Percentiles rank a stretch among this genome's conserved stretches.
Evolutionary conservation across 2,888 invertebrate genomes (phyloP).

Genomic region (Cheilosia soror): DNA sequence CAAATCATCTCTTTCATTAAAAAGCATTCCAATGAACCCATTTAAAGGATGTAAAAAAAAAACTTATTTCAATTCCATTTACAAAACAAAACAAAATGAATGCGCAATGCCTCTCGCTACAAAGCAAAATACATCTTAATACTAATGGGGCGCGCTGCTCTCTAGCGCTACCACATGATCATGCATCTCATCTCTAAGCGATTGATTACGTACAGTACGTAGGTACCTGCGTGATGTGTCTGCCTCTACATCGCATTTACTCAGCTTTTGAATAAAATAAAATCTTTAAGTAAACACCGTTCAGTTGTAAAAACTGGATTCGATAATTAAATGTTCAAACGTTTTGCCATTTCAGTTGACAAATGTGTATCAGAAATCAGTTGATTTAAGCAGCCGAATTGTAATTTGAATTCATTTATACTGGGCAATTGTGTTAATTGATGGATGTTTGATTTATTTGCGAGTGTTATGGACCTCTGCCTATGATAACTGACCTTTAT

Average conservation of each 20-base stretch:
- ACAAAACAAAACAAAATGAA: too few relatives aligned
- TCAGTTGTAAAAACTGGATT: slow-evolving; percentile 20
- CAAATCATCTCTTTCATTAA: too few relatives aligned
- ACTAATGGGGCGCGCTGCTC: too few relatives aligned
- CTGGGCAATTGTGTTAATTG: slow-evolving; percentile 25
- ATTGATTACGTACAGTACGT: slow-evolving; percentile 7
- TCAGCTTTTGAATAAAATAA: slow-evolving; percentile 11
- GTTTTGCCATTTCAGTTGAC: slow-evolving; percentile 19
- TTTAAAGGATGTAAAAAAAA: too few relatives aligned
- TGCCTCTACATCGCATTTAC: neutral
- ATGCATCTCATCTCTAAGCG: neutral
- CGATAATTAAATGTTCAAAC: slow-evolving; percentile 55
- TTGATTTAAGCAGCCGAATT: slow-evolving; percentile 10
- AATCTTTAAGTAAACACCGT: slow-evolving; percentile 39
- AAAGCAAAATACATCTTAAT: too few relatives aligned
- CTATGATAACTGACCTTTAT: too few relatives aligned
- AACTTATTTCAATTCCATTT: too few relatives aligned
- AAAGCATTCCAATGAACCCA: too few relatives aligned
- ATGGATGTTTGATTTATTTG: neutral
- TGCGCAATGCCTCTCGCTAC: too few relatives aligned
- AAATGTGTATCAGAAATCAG: neutral
- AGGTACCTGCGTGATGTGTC: neutral
- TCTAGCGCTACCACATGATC: too few relatives aligned
- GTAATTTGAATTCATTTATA: slow-evolving; percentile 15
- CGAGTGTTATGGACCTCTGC: too few relatives aligned